phyloP scores from a whole-genome alignment of 1,140 invertebrate genomes.

The Chelonus insularis region DNA sequence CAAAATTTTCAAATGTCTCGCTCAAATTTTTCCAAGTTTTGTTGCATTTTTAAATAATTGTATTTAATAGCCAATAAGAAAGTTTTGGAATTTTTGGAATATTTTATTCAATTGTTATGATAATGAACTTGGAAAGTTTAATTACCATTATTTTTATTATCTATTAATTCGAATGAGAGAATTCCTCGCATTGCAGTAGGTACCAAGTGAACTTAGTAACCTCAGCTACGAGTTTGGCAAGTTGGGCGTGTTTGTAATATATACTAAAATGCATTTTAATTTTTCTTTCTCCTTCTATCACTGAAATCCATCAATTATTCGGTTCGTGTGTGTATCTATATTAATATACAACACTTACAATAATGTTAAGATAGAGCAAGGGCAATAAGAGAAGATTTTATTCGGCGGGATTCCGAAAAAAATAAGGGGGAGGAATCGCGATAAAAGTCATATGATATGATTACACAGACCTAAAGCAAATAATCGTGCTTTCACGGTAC shows the following conservation, averaged over 20 bases:
- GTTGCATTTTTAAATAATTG: too few species aligned
- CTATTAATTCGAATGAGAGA: constrained; percentile 59
- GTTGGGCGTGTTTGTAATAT: constrained; percentile 57
- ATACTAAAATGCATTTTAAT: too few species aligned
- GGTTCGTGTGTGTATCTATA: constrained; percentile 6
- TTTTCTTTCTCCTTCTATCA: too few species aligned
- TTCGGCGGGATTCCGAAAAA: constrained; percentile 20
- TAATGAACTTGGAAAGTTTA: too few species aligned
- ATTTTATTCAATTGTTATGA: constrained; percentile 5
- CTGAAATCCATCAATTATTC: too few species aligned
- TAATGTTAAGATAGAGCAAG: not conserved
- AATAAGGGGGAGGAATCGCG: constrained; percentile 8
- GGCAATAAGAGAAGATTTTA: not conserved
- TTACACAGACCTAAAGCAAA: constrained; percentile 43
- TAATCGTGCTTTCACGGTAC: constrained; percentile 41
- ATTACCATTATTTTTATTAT: constrained; percentile 31
- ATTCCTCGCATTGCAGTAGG: constrained; percentile 43
- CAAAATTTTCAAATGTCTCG: too few species aligned
- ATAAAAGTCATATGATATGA: constrained; percentile 42
- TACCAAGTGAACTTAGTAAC: constrained; percentile 3
- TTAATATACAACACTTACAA: not conserved
- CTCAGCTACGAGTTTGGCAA: constrained; percentile 52
- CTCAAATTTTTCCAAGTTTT: too few species aligned
- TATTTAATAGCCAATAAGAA: too few species aligned
- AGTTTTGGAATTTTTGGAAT: too few species aligned